Evolutionary conservation across 1,140 invertebrate species (phyloP).

Genomic region (Delia radicum): DNA sequence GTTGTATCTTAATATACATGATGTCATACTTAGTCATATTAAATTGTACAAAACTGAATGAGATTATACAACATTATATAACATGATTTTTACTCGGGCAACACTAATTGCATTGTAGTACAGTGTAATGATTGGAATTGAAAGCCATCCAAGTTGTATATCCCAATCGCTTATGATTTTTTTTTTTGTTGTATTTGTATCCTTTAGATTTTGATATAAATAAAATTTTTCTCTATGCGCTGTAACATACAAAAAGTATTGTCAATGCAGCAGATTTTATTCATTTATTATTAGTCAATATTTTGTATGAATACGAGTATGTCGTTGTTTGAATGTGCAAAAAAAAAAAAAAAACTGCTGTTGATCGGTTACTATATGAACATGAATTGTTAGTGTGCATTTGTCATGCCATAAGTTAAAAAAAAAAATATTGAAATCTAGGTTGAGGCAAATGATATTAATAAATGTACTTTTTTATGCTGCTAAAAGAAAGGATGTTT

Average conservation of each 20-base stretch:
- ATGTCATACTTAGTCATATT: no score
- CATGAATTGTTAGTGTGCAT: slow-evolving; percentile 14
- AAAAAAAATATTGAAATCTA: not conserved
- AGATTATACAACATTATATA: no score
- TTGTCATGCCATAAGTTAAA: not conserved
- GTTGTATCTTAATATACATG: no score
- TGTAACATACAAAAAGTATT: no score
- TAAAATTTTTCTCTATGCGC: not conserved
- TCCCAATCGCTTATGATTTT: no score
- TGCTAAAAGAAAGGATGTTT: not conserved
- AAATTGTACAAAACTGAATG: no score
- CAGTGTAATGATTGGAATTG: no score
- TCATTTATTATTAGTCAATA: slow-evolving; percentile 15
- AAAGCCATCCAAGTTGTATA: no score
- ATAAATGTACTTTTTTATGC: not conserved
- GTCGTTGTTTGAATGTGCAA: not conserved
- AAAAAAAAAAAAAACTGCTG: not conserved
- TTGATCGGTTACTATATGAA: not conserved
- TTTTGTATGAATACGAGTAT: not conserved
- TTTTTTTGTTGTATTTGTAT: no score
- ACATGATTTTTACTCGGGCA: no score
- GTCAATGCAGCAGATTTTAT: slow-evolving; percentile 15
- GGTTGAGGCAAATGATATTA: slow-evolving; percentile 1
- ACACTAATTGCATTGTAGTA: no score
- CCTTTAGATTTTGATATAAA: no score